Evolutionary conservation across 2,113 vertebrate genomes (phyloP), one percentile per base, ranked within the genome.

Genomic region (Dermatemys mawii): DNA sequence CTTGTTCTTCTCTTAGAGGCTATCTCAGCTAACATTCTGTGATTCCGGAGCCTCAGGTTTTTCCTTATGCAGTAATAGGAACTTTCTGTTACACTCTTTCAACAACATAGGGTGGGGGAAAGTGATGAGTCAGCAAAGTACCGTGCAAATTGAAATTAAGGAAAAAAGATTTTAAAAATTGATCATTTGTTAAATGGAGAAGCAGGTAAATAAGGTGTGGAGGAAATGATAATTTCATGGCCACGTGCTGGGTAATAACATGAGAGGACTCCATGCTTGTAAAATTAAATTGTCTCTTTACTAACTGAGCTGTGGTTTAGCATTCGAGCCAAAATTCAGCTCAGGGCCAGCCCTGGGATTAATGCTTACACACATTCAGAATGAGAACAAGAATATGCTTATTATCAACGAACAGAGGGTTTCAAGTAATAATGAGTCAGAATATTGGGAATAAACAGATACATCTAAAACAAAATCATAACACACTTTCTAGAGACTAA

Each of bases 181-280:
- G 46, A 35, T 93, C 84, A 90, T 11, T 78, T 73, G 35, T 41
- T 57, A 84, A 80, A 92, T 57, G 73, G 1, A 17, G 57, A 86
- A 88, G 67, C 54, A 78, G 75, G 88, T 88, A 88, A 83, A 60
- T 73, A 89, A 94, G 87, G 83, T 86, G 67, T 83, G 86, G 93
- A 89, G 90, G 89, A 91, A 94, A 88, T 90, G 90, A 50, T 53
- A 86, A 75, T 89, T 95, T 90, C 80, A 70, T 83, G 21, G 73
- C n/a, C 83, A 90, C 89, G 79, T 92, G 89, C 90, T 55, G 89
- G 13, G 81, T 4, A 26, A 79, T 32, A 83, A 90, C 50, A 91
- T 93, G 88, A 86, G 93, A 92, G 54, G 32, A 10, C 51, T 95
- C 95, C 94, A 81, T 86, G 90, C 67, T 86, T 93, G 67, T 57